Conservation (phyloP, 2,113 vertebrate genomes). For the Limanda limanda region DNA sequence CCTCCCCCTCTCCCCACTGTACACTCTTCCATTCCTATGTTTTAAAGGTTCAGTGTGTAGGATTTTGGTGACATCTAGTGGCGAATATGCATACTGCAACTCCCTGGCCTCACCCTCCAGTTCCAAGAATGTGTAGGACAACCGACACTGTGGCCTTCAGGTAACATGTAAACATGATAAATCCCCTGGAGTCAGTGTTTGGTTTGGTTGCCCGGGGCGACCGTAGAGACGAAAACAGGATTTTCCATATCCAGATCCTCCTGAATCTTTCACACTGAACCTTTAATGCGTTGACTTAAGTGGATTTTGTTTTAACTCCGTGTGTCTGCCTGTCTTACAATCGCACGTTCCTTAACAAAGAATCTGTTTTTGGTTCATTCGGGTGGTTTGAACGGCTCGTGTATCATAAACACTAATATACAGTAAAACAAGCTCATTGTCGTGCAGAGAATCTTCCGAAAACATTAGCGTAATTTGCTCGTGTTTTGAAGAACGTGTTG, state of each 20-base stretch:
- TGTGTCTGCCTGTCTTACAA: conserved; percentile 27
- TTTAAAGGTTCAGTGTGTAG: conserved; percentile 7
- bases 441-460: conserved; percentile 50
- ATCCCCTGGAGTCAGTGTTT: not conserved
- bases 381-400: conserved; percentile 9
- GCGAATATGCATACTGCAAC: not conserved
- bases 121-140: not conserved
- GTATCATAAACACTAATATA: conserved; percentile 2
- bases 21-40: conserved; percentile 30
- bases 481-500: conserved; percentile 14
- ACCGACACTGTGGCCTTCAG: not conserved
- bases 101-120: not conserved
- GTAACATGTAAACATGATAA: no score
- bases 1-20: not conserved
- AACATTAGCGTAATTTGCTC: conserved; percentile 21
- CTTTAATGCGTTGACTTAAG: not conserved
- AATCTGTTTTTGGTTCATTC: conserved; percentile 1
- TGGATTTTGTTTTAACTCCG: not conserved
- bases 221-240: no score
- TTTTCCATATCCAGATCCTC: not conserved
- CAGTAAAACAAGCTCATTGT: conserved; percentile 18
- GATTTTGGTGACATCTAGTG: not conserved
- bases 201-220: not conserved
- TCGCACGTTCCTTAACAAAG: conserved; percentile 4
- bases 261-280: not conserved